Base-by-base conservation (phyloP, 2,797 vertebrate genomes). In the Sciaenops ocellatus region DNA sequence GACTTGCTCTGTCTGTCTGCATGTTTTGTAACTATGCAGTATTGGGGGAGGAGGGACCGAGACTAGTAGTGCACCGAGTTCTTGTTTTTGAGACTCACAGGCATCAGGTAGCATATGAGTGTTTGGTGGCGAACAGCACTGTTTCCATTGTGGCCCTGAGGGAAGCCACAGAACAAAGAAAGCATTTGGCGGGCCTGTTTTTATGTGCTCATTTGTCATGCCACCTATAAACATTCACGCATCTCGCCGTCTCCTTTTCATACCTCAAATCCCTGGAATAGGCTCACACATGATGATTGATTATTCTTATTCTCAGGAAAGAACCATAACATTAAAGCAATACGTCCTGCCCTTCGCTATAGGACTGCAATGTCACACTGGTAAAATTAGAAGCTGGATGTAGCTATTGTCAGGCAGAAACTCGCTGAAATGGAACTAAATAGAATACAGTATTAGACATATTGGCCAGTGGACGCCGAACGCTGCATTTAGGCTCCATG, bases 1-100 rank as follows among this genome's bases (percentile, higher is more conserved):
- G 94, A 93, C 94, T 90, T 90, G 93, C 87, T 91, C 83, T 87
- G 92, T 92, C 88, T 85, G 88, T 90, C 89, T 87, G 89, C 89
- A 74, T 89, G 90, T 92, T 94, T 94, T 92, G 90, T 93, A 90
- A 88, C 83, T 83, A 82, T 85, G 88, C 89, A 89, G 85, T 82
- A 76, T 77, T n/a, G 24, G 56, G 79, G 78, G 76, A 79, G 89
- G 85, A 41, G 90, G 89, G 88, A 54, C 9, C 4, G 20, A 50
- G 73, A 75, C 59, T 28, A 26, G 60, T 70, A 68, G 79, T 70
- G 79, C 71, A 83, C 70, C 1, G 34, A 83, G 77, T 87, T 91
- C 83, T 85, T 88, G 83, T 91, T 90, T 87, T 85, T 87, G 82
- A 91, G 86, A 88, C 84, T 85, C 60, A 48, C 78, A 92, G 91